Base-by-base conservation (phyloP, 1,140 invertebrate genomes). In the Drosophila kikkawai region DNA sequence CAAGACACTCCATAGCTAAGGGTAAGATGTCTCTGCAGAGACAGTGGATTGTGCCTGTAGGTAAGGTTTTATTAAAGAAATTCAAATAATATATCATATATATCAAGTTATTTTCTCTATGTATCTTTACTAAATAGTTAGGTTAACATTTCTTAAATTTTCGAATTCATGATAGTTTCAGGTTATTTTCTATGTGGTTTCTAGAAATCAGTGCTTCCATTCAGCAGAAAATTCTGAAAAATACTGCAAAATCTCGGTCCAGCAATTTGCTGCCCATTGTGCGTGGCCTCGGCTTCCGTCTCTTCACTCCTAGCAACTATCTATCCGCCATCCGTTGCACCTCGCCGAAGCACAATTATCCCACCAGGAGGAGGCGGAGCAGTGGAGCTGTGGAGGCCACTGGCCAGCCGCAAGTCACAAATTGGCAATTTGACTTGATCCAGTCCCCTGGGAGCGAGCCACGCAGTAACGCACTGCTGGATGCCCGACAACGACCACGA, bases 391-490 rank as follows among this genome's bases (percentile, higher is more conserved):
- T 17, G 44, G 47, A 22, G 64, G 32, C 17, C 17, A 44, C 39
- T 37, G 51, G 53, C 51, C 51, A 68, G 65, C 84, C 53, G 80
- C 84, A 63, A 66, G 75, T 75, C 84, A 84, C 83, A 87, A 87
- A 88, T 87, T 87, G 83, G 44, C 84, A 88, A 88, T 83, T 87
- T 80, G 84, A 80, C 84, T 83, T 83, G 80, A 77, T 82, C 71
- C 76, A 80, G 76, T 79, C 59, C 57, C 45, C 63, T 37, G 39
- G 32, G 44, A 47, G 32, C 8, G 41, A 29, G 68, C 69, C 67
- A 50, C 15, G 67, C 63, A 64, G 55, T 29, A 58, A 51, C 60
- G 53, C 80, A 51, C 80, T 65, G 80, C 80, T 80, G 84, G 84
- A 80, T 67, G 79, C 71, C 42, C 57, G 60, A 47, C 45, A 50